Percentiles rank a stretch among this genome's conserved stretches.
These are phyloP conservation scores for Leptarthrus brevirostris DNA, from an alignment of 2,888 invertebrate species.

Conservation along the genomic window DNA sequence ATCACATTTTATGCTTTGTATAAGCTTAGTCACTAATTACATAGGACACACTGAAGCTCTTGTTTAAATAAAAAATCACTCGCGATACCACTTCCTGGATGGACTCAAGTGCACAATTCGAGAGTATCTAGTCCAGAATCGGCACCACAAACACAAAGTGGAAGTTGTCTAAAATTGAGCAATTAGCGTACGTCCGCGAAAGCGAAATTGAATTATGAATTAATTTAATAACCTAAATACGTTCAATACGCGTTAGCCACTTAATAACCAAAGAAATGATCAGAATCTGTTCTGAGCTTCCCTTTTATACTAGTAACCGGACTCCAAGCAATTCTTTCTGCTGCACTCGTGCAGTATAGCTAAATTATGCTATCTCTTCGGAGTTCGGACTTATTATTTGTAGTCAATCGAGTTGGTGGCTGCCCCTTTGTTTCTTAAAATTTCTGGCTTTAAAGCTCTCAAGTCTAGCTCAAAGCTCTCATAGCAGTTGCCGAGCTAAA, in stretches of 20 bases:
- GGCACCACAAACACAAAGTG: neutral
- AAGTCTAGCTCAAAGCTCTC: neutral
- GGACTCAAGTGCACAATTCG: neutral
- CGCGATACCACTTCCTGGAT: neutral
- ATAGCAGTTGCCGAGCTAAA: neutral
- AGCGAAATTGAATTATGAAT: neutral
- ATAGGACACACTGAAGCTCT: neutral
- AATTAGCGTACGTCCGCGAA: constrained; percentile 1
- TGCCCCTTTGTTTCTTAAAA: neutral
- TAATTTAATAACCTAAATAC: neutral
- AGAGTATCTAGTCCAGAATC: neutral
- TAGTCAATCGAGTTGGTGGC: neutral
- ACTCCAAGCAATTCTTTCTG: neutral
- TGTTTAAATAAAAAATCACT: neutral
- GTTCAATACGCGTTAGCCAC: neutral
- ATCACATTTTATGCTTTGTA: neutral
- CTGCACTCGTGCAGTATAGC: neutral
- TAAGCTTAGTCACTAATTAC: neutral
- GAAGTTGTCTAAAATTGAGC: neutral
- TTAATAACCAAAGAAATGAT: neutral
- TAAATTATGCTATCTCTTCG: neutral
- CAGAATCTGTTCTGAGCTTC: neutral
- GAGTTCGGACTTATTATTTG: too few relatives aligned
- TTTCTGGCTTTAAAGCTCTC: neutral
- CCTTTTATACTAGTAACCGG: neutral